Base-by-base conservation (phyloP, 2,888 invertebrate species). In the Ophioninae sp. region DNA sequence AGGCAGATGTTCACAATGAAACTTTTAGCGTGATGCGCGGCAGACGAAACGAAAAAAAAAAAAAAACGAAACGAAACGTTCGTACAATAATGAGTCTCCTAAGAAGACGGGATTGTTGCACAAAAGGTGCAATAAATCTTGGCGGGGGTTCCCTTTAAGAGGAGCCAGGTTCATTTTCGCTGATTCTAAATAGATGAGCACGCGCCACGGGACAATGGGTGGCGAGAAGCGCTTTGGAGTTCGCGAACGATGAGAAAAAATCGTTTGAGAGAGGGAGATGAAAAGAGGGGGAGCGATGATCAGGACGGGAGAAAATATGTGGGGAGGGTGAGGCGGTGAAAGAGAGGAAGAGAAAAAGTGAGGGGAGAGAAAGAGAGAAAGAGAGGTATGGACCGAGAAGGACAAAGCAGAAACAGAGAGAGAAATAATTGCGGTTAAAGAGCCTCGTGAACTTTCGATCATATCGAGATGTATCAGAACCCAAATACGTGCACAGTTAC, bases 401-500 rank as follows among this genome's bases (percentile, higher is more conserved):
- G 57, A 59, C 8, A 21, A 20, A 21, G 62, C 30, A 30, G 30
- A 3, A 3, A 30, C 30, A 50, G 17, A 62, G 72, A 80, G 82
- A 68, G 64, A 39, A 67, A 85, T 84, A 85, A 85, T 85, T 85
- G 85, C 75, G 68, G 83, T 72, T 85, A 84, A 85, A 85, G 82
- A 85, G 79, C 85, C 79, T 84, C 70, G 76, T 85, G 85, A 85
- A 85, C 85, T 85, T 85, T 85, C 84, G 82, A 84, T 84, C 82
- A 85, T 81, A 84, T 85, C 78, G 72, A 78, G 70, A 76, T 75
- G 76, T 70, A 79, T 44, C 70, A 72, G 41, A 13, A 20, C 39
- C 70, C 3, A 17, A 17, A 17, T 50, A 50, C 17, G 17, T 50
- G 17, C 50, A 17, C 17, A 50, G 17, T 57, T 72, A 56, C 56